Conservation (phyloP, 2,888 invertebrate genomes). For the Tineola bisselliella region DNA sequence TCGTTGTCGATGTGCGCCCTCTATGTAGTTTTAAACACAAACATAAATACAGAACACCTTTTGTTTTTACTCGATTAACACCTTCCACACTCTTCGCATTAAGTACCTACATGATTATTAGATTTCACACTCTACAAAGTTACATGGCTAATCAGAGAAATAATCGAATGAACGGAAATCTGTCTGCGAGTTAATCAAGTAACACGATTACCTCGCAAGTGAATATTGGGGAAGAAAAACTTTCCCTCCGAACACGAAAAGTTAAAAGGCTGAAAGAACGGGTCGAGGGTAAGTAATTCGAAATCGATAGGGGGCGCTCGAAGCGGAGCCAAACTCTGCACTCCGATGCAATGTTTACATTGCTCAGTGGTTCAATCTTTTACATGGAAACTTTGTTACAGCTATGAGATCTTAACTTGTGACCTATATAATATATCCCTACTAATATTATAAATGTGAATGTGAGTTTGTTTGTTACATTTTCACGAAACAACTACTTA, state of each 20-base stretch:
- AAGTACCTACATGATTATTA: not conserved
- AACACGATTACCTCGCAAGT: constrained; percentile 50
- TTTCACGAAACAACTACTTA: too few relatives aligned
- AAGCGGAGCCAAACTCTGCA: not conserved
- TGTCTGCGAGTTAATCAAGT: constrained; percentile 52
- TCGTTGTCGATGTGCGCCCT: constrained; percentile 14
- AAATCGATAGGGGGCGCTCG: constrained; percentile 10
- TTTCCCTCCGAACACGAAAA: constrained; percentile 13
- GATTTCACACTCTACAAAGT: not conserved
- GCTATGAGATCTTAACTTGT: too few relatives aligned
- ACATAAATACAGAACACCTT: not conserved
- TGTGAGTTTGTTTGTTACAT: too few relatives aligned
- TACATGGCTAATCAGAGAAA: not conserved
- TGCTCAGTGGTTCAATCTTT: not conserved
- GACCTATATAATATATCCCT: too few relatives aligned
- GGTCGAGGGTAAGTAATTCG: constrained; percentile 4
- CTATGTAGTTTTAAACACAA: not conserved
- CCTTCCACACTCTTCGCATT: not conserved
- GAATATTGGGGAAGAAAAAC: constrained; percentile 33
- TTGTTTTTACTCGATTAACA: not conserved
- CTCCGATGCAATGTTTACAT: not conserved
- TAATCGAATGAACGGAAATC: constrained; percentile 46
- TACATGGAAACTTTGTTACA: not conserved
- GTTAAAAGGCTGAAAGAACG: constrained; percentile 7
- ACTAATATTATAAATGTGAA: too few relatives aligned